Evolutionary conservation across 2,113 vertebrate species (phyloP).

Genomic region (Halcyon senegalensis): DNA sequence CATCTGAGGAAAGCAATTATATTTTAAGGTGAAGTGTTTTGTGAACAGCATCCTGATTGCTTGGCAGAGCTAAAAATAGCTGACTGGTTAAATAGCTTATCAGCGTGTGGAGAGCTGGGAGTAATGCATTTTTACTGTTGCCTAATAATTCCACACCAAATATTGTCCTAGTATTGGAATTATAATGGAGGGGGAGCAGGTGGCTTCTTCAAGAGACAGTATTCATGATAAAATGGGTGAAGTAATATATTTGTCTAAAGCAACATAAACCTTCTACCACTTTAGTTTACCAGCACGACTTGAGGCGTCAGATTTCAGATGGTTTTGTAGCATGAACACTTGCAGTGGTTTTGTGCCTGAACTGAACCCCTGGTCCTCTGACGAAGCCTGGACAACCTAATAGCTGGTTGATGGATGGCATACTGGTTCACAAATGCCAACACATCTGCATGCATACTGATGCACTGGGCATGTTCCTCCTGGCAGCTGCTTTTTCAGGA

Average conservation of each 20-base stretch:
- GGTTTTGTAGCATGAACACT: not conserved
- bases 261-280: not conserved
- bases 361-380: not conserved
- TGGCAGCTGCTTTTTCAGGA: not conserved
- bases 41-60: slow-evolving; percentile 32
- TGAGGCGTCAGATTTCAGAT: not conserved
- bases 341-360: rapidly evolving
- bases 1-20: slow-evolving; percentile 58
- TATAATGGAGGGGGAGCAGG: not conserved
- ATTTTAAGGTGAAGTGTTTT: slow-evolving; percentile 44
- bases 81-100: not conserved
- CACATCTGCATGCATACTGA: rapidly evolving
- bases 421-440: not conserved
- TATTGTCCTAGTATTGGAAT: not conserved
- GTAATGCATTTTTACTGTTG: not conserved
- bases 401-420: not conserved
- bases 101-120: not conserved
- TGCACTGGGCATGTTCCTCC: not conserved
- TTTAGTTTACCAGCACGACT: not conserved
- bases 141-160: not conserved
- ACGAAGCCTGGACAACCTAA: not conserved
- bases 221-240: not conserved
- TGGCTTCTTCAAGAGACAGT: not conserved
- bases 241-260: not conserved
- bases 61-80: slow-evolving; percentile 34